Base-by-base conservation (phyloP, 2,113 vertebrate species). In the Hydrochoerus hydrochaeris region DNA sequence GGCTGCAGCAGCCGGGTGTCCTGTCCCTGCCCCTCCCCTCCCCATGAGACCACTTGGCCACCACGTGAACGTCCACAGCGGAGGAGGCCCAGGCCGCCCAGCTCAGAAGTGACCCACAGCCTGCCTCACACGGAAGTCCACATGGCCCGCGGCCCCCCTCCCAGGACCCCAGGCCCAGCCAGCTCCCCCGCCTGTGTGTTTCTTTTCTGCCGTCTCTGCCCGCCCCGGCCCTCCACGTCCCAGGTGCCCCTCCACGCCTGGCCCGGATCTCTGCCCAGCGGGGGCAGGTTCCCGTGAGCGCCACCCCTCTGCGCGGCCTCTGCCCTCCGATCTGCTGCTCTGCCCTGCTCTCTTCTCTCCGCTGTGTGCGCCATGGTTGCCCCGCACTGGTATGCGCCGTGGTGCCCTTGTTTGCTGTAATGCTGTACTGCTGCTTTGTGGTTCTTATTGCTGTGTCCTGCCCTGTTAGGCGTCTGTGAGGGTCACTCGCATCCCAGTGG, bases 401-500 rank as follows among this genome's bases (percentile, higher is more conserved):
- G 75, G 32, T 44, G 46, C 41, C n/a, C 35, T 22, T 10, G 16
- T n/a, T 30, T 71, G 49, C 13, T 78, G 57, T 65, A 65, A 52
- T 63, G 28, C 26, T 2, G 16, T 58, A n/a, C n/a, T n/a, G 69
- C 73, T 57, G 49, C 49, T 52, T 52, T 52, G 49, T 11, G 9
- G 11, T 52, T 11, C 7, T 52, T 11, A 9, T 52, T 9, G 49
- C 32, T 41, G 7, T 91, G 19, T 62, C 49, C 44, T 19, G 35
- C 20, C 19, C 30, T 22, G 3, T 32, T 4, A 44, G 87, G 65
- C 11, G 12, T 12, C 54, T 14, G 67, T 30, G 60, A 44, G 46
- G 6, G 1, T 54, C 5, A 1, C 2, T 3, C 17, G 8, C 0
- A 8, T 20, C 41, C 6, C 26, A 32, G 58, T n/a, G n/a, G n/a